Percentiles rank a stretch among this genome's conserved stretches.
These are phyloP conservation scores for Amblyraja radiata DNA, from an alignment of 2,797 vertebrate species.

Conservation along the genomic window DNA sequence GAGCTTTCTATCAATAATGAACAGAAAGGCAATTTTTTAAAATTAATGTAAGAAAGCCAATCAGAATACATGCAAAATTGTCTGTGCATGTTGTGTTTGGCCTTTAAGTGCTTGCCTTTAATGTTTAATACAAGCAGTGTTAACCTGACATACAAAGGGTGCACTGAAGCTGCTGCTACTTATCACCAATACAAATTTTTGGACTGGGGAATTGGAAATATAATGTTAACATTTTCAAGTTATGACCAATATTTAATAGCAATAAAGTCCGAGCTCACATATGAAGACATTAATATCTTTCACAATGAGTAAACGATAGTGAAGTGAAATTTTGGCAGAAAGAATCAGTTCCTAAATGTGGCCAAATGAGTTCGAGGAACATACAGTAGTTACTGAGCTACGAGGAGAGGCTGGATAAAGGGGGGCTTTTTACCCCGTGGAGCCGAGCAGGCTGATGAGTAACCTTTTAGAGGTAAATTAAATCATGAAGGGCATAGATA, in stretches of 20 bases:
- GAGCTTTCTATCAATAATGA: neutral
- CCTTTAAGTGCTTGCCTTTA: neutral
- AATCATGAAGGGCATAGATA: too few relatives aligned
- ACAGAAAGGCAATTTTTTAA: too few relatives aligned
- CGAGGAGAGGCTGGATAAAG: too few relatives aligned
- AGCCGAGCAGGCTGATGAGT: too few relatives aligned
- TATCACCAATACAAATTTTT: neutral
- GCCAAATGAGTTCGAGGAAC: too few relatives aligned
- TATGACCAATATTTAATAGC: neutral
- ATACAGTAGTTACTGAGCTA: too few relatives aligned
- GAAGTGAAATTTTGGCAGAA: too few relatives aligned
- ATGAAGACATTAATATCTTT: neutral
- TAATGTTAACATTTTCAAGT: neutral
- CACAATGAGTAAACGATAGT: too few relatives aligned
- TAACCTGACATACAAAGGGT: neutral
- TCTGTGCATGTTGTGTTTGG: neutral
- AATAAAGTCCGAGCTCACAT: neutral
- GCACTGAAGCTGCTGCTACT: neutral
- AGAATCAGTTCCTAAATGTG: too few relatives aligned
- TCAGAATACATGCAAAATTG: neutral
- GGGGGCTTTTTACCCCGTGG: too few relatives aligned
- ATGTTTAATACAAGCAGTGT: neutral
- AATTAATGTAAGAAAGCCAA: neutral
- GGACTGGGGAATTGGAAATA: neutral
- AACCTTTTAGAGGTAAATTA: too few relatives aligned